Percentiles rank a stretch among this genome's conserved stretches.
phyloP scores from a whole-genome alignment of 2,113 vertebrate genomes.

The Romanogobio albipinnatus region DNA sequence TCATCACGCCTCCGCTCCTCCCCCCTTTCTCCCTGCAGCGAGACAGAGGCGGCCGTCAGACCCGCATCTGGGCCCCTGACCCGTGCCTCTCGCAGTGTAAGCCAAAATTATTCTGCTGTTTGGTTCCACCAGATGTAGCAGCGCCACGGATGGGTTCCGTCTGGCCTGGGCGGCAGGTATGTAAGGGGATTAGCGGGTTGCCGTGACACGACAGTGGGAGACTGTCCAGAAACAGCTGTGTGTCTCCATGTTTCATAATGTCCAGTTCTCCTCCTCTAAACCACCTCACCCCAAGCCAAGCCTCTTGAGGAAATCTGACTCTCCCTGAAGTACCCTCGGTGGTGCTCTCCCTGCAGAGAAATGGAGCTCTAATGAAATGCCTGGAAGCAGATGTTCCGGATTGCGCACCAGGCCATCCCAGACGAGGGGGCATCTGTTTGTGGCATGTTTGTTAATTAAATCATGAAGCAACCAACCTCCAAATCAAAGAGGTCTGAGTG shows the following conservation, averaged over 20 bases:
- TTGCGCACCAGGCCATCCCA: conserved; percentile 26
- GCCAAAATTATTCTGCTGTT: conserved; percentile 68
- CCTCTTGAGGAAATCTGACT: conserved; percentile 66
- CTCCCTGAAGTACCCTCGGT: conserved; percentile 53
- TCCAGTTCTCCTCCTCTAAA: conserved; percentile 63
- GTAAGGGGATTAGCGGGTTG: conserved; percentile 72
- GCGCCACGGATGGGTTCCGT: conserved; percentile 59
- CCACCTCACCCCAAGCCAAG: neutral
- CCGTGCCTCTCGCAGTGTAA: conserved; percentile 57
- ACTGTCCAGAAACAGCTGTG: conserved; percentile 75
- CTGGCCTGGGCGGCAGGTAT: conserved; percentile 65
- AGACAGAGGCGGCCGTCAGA: conserved; percentile 41
- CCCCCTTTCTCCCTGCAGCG: conserved; percentile 7
- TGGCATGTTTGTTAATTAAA: conserved; percentile 34
- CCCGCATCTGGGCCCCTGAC: conserved; percentile 48
- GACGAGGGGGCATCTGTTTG: conserved; percentile 42
- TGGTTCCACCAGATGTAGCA: conserved; percentile 67
- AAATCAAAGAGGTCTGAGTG: conserved; percentile 24
- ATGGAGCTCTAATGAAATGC: conserved; percentile 46
- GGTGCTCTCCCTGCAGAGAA: conserved; percentile 9
- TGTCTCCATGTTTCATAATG: conserved; percentile 74
- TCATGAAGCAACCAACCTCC: conserved; percentile 30
- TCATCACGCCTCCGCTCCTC: neutral
- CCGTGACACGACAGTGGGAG: conserved; percentile 68
- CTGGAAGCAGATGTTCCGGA: conserved; percentile 54